Evolutionary conservation across 2,113 vertebrate genomes (phyloP).

Genomic region (Pseudorectes ferrugineus): DNA sequence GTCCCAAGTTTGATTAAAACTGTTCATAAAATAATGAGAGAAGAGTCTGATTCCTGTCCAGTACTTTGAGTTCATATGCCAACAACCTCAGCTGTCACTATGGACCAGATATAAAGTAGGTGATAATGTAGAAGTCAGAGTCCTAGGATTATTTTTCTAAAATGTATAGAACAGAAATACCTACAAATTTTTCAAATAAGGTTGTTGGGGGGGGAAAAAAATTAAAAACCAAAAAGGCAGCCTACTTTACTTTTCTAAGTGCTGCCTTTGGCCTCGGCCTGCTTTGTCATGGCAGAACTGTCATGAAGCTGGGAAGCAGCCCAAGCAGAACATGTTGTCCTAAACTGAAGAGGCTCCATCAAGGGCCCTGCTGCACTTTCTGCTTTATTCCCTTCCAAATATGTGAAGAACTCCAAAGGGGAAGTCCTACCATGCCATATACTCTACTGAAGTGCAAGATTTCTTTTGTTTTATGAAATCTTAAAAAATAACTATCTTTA

Average conservation of each 20-base stretch:
- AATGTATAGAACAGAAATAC: background rate
- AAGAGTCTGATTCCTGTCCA: background rate
- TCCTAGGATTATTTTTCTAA: background rate
- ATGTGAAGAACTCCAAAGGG: background rate
- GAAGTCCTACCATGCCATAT: background rate
- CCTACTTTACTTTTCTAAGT: background rate
- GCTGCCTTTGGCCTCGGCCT: background rate
- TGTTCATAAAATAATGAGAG: background rate
- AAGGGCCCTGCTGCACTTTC: background rate
- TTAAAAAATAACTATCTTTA: background rate
- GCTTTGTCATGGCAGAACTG: background rate
- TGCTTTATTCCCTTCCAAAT: background rate
- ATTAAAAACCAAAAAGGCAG: background rate
- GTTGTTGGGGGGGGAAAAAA: fast-evolving
- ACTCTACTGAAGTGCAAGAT: background rate
- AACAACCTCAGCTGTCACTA: background rate
- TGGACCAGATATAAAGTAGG: background rate
- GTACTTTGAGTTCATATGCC: background rate
- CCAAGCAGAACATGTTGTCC: background rate
- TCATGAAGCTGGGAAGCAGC: background rate
- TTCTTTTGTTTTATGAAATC: background rate
- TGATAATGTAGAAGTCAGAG: background rate
- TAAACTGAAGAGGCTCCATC: background rate
- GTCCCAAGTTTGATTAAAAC: background rate
- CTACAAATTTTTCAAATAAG: background rate